Evolutionary conservation across 2,113 vertebrate species (phyloP), one percentile per base, ranked within the genome.

Genomic region (Prolemur simus): DNA sequence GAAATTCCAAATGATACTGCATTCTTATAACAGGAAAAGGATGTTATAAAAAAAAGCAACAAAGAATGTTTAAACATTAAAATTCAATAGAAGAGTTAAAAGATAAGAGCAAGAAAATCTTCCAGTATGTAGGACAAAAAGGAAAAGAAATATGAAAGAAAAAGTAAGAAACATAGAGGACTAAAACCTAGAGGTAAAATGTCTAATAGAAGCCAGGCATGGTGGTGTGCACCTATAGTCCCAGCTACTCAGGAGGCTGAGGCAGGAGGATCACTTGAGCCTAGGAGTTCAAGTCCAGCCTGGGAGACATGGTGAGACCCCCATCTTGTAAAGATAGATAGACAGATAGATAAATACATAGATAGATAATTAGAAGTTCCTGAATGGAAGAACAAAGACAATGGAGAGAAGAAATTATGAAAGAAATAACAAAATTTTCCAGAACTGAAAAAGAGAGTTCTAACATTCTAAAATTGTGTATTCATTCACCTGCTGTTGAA

Each of bases 41-140:
- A 93, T 21, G 34, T 1, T 63, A 56, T 15, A 1, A 39, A 81
- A 91, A 91, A 92, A 94, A 68, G 25, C 18, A 82, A 90, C 39
- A 95, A 82, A 82, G 3, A 87, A 58, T 73, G 18, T 60, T 74
- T 87, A 58, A 11, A 94, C 69, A 91, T 49, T 60, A 90, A 92
- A 96, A 87, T 58, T 87, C 58, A 81, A 21, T 56, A 71, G n/a
- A 77, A 74, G 37, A 8, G 4, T 64, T 91, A 37, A 88, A 94
- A 78, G 56, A 23, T 23, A 60, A 60, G 23, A 60, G 58, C 58
- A 60, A 60, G 23, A 60, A 60, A 60, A 60, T 25, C 58, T 60
- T 25, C 58, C 58, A 60, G 25, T 17, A 60, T 60, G 27, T 20
- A 60, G 27, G 58, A 27, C 58, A 60, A 23, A 60, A 60, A 60